Base-by-base conservation (phyloP, 1,140 invertebrate genomes). In the Octopus bimaculoides region DNA sequence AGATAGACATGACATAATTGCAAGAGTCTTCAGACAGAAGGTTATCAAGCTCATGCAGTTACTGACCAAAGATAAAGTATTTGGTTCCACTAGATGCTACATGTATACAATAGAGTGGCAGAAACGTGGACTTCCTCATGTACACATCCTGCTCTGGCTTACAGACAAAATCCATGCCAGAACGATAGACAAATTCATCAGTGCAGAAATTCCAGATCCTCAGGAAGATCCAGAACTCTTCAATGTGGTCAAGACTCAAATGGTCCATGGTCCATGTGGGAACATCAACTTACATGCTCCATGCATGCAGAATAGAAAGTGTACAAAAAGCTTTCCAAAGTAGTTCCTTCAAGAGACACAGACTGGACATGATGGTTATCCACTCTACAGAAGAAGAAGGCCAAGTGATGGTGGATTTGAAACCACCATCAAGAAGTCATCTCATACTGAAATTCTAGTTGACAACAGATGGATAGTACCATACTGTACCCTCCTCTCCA, bases 11-110 rank as follows among this genome's bases (percentile, higher is more conserved):
- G 91, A 92, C 83, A 69, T 92, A 52, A 83, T 90, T 52, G 84
- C 89, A 69, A 79, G 91, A 82, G 91, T 92, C 14, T 92, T 92
- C 84, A 85, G 86, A 77, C 84, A 89, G 82, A 92, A 92, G 84
- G n/a, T 66, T 66, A 14, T 14, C n/a, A n/a, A 66, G n/a, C 61
- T 66, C 12, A 66, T 66, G 61, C 12, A n/a, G 61, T n/a, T 66
- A 14, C 61, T 66, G 12, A 66, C 61, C n/a, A 66, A 12, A 66
- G 61, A 12, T 12, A 66, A 66, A 14, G 61, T 66, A 2, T 66
- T 12, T n/a, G 61, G 61, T 12, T 14, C 12, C 12, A 66, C n/a
- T 14, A 66, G 61, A 66, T 66, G 61, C 61, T 1, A 66, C 61
- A 14, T 66, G 61, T n/a, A 66, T n/a, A 66, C 61, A 12, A 66